Evolutionary conservation across 2,797 vertebrate species (phyloP), one percentile per base, ranked within the genome.

Genomic region (Geotrypetes seraphini): DNA sequence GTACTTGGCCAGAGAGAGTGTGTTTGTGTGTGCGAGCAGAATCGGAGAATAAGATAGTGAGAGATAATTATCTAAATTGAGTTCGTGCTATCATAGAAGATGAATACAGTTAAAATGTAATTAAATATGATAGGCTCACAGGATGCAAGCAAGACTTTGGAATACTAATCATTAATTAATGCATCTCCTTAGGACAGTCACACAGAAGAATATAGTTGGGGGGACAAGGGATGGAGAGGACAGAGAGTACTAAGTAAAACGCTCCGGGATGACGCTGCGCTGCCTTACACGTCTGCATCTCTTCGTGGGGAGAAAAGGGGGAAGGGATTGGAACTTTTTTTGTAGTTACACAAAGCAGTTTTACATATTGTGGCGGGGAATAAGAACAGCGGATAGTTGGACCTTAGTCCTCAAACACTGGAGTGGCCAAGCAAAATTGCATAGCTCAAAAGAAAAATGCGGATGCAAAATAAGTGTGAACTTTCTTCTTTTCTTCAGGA

Each of bases 11-110:
- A 52, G 50, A 40, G 57, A 68, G 55, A 43, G 66, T 76, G 66
- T 74, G 68, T 78, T 50, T 73, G 31, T 62, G 28, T 74, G 78
- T 66, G 56, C 46, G 52, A 62, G 54, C 65, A 78, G 52, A 76
- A 63, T 66, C 56, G 59, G 56, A 79, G 69, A 79, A 70, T 68
- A 46, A 73, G 73, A 73, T 65, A 65, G 69, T 42, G 68, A 55
- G 73, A 71, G 69, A 75, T 77, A 75, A 81, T 81, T 81, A 78
- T 74, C 74, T 76, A 79, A 81, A 83, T 80, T 78, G 78, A 75
- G 69, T 78, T 77, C 75, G 44, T 67, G 60, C 74, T 80, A 60
- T 83, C 80, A 81, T 62, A 45, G 66, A 77, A 75, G 78, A 73
- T 7, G 71, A 75, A 77, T 79, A 73, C 81, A 77, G 73, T 81